Evolutionary conservation across 2,113 vertebrate genomes (phyloP), one percentile per base, ranked within the genome.

Genomic region (Scolopax mira): DNA sequence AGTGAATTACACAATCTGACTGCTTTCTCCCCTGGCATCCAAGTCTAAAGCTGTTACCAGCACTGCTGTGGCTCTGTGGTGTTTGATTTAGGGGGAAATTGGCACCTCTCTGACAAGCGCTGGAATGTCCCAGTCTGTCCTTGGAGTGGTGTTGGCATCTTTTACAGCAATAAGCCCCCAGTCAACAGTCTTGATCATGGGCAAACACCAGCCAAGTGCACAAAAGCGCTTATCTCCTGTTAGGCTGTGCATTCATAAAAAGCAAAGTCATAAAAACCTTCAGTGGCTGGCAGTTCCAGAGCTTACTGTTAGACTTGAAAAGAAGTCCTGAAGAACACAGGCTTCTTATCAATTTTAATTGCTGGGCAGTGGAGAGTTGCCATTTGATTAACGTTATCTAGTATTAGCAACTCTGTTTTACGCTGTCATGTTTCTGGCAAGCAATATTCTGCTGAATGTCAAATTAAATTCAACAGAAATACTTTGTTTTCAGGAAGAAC

Each of bases 51-150:
- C 83, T 41, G 31, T 93, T 96, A 95, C 83, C 94, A 82, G 82
- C 73, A 30, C 23, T 77, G 75, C 70, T 89, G 70, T 61, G 49
- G 83, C 87, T 94, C 62, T 93, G 39, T 79, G 15, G 24, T 93
- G 83, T 93, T 94, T 94, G 93, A 85, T 96, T 95, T 92, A 85
- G 14, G 90, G 89, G 79, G 73, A 96, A 96, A 82, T 10, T 96
- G 92, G 95, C 96, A 97, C 92, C 90, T 94, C 94, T 84, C 62
- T 94, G 94, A 85, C 96, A 95, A 94, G 95, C 85, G 94, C 92
- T 97, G 97, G 97, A 97, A 97, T 97, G 97, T 97, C 96, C 96
- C 93, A 80, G 84, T 64, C 79, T 97, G 97, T 94, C 97, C 97
- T 98, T 97, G 97, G 91, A 66, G 78, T 94, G 91, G 79, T 89